A percentile compares a stretch with the other conserved stretches of the same genome.
Conservation (phyloP, 2,113 vertebrate species). For the Tyrannus savana region DNA sequence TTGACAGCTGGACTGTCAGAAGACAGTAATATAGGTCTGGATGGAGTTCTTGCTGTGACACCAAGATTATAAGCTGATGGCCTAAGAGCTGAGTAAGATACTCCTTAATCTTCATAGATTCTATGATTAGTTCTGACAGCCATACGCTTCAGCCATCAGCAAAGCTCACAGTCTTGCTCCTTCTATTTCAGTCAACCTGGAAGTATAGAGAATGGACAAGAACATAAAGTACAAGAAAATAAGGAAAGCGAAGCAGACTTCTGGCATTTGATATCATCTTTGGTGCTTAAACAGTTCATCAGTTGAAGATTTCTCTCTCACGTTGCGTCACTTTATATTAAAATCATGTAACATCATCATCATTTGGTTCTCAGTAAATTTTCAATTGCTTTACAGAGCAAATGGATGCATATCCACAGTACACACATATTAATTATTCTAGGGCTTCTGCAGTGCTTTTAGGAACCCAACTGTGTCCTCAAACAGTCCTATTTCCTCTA, state of each 20-base stretch:
- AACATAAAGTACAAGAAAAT: background rate
- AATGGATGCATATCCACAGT: background rate
- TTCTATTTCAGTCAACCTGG: background rate
- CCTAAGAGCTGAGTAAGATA: background rate
- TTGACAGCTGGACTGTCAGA: background rate
- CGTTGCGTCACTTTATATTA: background rate
- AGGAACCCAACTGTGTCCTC: background rate
- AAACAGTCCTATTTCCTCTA: background rate
- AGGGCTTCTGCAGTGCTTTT: background rate
- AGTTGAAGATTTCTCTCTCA: background rate
- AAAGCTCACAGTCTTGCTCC: background rate
- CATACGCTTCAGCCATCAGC: background rate
- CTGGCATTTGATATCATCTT: background rate
- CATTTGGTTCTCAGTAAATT: background rate
- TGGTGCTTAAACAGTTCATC: background rate
- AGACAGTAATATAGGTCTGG: background rate
- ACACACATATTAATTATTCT: background rate
- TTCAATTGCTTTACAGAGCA: background rate
- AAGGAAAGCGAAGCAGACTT: background rate
- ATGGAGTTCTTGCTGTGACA: background rate
- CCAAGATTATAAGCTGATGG: background rate
- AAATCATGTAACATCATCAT: background rate
- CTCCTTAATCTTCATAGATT: background rate
- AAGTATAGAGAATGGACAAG: background rate
- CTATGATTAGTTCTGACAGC: background rate